Evolutionary conservation across 1,140 invertebrate genomes (phyloP).

Genomic region (Drosophila takahashii): DNA sequence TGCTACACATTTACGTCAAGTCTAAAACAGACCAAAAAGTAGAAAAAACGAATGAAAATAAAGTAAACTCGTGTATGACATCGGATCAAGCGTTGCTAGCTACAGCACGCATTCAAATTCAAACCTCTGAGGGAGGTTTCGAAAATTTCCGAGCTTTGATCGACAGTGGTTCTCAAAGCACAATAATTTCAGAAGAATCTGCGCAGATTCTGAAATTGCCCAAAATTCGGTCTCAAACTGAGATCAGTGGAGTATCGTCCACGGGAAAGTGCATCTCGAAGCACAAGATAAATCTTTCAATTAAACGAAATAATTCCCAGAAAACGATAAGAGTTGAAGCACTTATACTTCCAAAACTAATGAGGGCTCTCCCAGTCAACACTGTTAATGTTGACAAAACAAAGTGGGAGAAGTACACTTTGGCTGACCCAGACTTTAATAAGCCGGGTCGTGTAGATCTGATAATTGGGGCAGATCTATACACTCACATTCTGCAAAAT

Average conservation of each 20-base stretch:
- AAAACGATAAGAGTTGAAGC: neutral
- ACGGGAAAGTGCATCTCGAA: neutral
- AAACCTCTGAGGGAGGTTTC: no score
- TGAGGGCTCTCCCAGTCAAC: neutral
- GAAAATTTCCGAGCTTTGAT: no score
- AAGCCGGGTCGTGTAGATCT: neutral
- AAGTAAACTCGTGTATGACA: no score
- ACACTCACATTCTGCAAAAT: neutral
- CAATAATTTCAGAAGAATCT: neutral
- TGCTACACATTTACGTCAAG: no score
- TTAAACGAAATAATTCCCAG: neutral
- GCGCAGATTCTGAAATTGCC: neutral
- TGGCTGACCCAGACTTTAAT: neutral
- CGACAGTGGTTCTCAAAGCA: no score
- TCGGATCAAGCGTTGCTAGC: no score
- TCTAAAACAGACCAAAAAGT: no score
- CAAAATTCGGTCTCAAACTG: neutral
- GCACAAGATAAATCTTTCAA: neutral
- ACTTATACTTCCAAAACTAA: neutral
- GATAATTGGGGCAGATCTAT: neutral
- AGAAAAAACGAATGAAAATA: no score
- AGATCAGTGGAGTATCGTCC: neutral
- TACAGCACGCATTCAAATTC: no score
- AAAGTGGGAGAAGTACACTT: neutral
- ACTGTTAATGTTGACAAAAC: neutral